Evolutionary conservation across 2,888 invertebrate genomes (phyloP).

Genomic region (Ptilodon capucinus): DNA sequence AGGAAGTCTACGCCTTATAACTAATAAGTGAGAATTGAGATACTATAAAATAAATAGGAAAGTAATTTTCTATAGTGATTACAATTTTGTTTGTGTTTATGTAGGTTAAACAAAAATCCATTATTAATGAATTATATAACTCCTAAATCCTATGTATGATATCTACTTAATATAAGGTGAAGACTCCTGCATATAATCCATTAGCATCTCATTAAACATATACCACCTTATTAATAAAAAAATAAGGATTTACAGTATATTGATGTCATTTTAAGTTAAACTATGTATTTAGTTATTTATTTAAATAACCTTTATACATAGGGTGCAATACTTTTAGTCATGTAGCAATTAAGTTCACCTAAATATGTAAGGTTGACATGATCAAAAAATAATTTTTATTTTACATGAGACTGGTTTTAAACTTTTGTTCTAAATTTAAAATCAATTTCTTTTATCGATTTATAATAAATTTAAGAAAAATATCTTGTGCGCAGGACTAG

Average conservation of each 20-base stretch:
- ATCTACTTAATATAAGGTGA: too few species aligned
- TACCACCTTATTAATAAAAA: conserved; percentile 73
- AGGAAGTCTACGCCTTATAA: not conserved
- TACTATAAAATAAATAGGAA: too few species aligned
- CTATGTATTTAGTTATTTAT: conserved; percentile 77
- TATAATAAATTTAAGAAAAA: too few species aligned
- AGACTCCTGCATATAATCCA: conserved; percentile 22
- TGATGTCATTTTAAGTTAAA: conserved; percentile 44
- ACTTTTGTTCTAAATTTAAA: not conserved
- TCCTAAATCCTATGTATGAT: too few species aligned
- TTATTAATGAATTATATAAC: too few species aligned
- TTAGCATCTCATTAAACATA: conserved; percentile 45
- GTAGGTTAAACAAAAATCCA: too few species aligned
- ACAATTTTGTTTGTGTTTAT: too few species aligned
- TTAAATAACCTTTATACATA: conserved; percentile 68
- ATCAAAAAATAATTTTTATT: not conserved
- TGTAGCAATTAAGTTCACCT: not conserved
- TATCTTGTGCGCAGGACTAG: not conserved
- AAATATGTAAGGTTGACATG: not conserved
- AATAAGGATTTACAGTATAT: conserved; percentile 74
- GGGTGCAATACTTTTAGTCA: conserved; percentile 40
- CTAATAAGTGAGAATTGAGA: too few species aligned
- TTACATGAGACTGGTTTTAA: not conserved
- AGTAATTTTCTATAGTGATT: too few species aligned
- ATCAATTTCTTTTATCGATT: not conserved